phyloP scores from a whole-genome alignment of 1,140 invertebrate species.

The Mercenaria mercenaria region DNA sequence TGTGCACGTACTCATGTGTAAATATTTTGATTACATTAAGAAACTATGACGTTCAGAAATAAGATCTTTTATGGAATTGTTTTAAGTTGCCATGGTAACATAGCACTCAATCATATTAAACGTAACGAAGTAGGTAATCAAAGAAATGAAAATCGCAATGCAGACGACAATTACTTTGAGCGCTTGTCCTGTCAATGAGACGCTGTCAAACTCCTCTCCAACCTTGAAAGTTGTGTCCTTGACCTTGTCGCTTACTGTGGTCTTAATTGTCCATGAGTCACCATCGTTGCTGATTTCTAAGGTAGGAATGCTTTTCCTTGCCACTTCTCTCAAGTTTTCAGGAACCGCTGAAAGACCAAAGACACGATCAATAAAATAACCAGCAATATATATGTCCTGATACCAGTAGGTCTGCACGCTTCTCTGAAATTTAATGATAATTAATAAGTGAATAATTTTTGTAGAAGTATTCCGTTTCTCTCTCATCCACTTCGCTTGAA shows the following conservation, averaged over 20 bases:
- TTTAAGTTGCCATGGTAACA: too few relatives aligned
- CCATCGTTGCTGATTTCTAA: slow-evolving; percentile 91
- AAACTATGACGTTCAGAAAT: too few relatives aligned
- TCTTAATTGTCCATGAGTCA: slow-evolving; percentile 91
- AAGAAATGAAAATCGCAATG: too few relatives aligned
- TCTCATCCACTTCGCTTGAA: too few relatives aligned
- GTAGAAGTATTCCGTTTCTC: neutral
- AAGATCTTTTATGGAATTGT: too few relatives aligned
- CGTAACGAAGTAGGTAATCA: too few relatives aligned
- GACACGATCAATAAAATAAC: slow-evolving; percentile 48
- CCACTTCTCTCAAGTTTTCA: slow-evolving; percentile 91
- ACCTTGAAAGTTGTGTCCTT: slow-evolving; percentile 73
- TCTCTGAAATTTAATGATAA: too few relatives aligned
- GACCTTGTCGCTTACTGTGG: slow-evolving; percentile 84
- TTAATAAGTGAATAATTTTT: neutral
- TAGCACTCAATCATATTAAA: too few relatives aligned
- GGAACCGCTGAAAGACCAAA: slow-evolving; percentile 90
- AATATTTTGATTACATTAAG: too few relatives aligned
- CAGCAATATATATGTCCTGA: too few relatives aligned
- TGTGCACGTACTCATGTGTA: too few relatives aligned
- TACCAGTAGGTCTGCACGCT: too few relatives aligned
- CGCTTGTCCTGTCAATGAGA: slow-evolving; percentile 70
- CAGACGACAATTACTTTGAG: slow-evolving; percentile 69
- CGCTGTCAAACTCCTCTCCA: slow-evolving; percentile 73
- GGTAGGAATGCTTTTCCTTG: slow-evolving; percentile 90